phyloP scores from a whole-genome alignment of 2,113 vertebrate genomes.

The Dasyornis broadbenti region DNA sequence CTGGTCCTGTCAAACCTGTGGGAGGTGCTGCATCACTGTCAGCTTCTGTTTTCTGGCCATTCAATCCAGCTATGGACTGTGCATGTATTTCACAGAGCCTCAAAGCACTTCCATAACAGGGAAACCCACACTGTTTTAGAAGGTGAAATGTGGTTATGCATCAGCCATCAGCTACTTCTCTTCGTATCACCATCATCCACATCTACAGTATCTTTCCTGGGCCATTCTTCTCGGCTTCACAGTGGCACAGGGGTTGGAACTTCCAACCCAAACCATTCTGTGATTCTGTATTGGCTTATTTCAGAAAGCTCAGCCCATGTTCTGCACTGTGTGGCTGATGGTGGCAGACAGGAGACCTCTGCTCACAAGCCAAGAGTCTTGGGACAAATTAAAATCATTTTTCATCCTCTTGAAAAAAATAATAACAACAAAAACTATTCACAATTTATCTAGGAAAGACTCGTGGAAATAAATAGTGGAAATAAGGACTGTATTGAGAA shows the following conservation, averaged over 20 bases:
- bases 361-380: not conserved
- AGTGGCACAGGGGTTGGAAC: not conserved
- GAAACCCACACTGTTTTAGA: not conserved
- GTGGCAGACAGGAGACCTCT: not conserved
- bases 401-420: not conserved
- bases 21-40: not conserved
- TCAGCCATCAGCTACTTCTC: not conserved
- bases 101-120: not conserved
- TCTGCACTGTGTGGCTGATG: not conserved
- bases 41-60: not conserved
- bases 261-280: not conserved
- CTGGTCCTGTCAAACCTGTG: not conserved
- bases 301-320: not conserved
- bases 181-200: rapidly evolving
- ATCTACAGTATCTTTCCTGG: not conserved
- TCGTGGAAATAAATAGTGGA: not conserved
- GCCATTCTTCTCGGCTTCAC: not conserved
- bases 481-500: not conserved
- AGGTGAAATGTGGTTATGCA: not conserved
- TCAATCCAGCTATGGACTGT: not conserved
- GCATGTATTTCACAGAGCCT: not conserved
- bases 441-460: not conserved
- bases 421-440: not conserved
- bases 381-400: not conserved
- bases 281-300: not conserved